These are phyloP conservation scores for Rhea pennata DNA, from an alignment of 2,113 vertebrate species.

Conservation along the genomic window DNA sequence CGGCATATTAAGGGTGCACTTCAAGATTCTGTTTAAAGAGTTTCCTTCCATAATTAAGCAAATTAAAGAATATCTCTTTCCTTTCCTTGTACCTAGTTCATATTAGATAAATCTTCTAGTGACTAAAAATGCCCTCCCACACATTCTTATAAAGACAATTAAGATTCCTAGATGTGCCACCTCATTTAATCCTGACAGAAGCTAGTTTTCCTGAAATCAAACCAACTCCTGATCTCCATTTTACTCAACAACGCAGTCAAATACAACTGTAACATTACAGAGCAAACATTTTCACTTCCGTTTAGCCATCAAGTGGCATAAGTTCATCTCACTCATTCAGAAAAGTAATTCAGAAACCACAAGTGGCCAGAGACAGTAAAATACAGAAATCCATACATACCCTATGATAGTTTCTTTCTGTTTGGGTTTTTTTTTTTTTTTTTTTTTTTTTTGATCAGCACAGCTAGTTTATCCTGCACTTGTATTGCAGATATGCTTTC, in stretches of 20 bases:
- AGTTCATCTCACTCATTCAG: not conserved
- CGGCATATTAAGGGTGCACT: not conserved
- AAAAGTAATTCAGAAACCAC: not conserved
- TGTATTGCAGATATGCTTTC: fast-evolving
- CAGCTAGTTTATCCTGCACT: not conserved
- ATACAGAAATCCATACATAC: not conserved
- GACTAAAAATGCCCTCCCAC: not conserved
- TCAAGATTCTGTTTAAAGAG: not conserved
- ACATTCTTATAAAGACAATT: not conserved
- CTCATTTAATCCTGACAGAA: not conserved
- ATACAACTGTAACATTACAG: not conserved
- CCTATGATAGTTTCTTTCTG: not conserved
- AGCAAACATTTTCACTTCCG: not conserved
- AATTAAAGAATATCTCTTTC: not conserved
- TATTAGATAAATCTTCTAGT: not conserved
- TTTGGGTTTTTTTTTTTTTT: not conserved
- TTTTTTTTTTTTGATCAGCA: not conserved
- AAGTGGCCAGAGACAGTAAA: not conserved
- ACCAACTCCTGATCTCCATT: not conserved
- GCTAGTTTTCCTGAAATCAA: not conserved
- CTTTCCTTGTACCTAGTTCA: not conserved
- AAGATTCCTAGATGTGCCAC: not conserved
- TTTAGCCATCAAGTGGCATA: not conserved
- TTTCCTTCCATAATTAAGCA: not conserved
- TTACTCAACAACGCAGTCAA: not conserved